Base-by-base conservation (phyloP, 2,888 invertebrate species). In the Tuberolachnus salignus region DNA sequence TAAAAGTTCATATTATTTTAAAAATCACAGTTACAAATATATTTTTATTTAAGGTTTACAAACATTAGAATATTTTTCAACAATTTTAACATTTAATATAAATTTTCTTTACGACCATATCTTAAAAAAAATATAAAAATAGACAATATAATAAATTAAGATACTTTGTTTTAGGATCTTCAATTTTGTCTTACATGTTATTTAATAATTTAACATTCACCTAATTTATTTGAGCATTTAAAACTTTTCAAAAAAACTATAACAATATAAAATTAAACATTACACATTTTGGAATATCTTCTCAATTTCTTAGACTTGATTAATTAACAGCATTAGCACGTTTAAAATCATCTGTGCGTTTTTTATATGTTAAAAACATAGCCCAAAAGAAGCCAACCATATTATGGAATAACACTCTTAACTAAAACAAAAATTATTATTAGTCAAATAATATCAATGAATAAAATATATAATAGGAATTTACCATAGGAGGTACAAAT, bases 341-440 rank as follows among this genome's bases (percentile, higher is more conserved):
- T 59, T n/a, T 67, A 10, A 78, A 78, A 59, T 82, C 82, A 44
- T 82, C 82, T 67, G 81, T 82, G 44, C 83, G 81, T 83, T 92
- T 88, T 84, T 90, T 90, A 81, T 89, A 89, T 2, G 93, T 91
- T 71, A 94, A 84, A 84, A 91, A 93, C 84, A 93, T 89, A 1
- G 90, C 89, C 93, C 93, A 94, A 83, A 92, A 88, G 84, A 93
- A 92, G 64, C 92, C 92, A 80, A 94, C 89, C n/a, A 93, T 83
- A 84, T 92, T 93, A 85, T 90, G 89, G 80, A 91, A 88, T 14
- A 93, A 86, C n/a, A 93, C 92, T 83, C 92, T 87, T 74, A 94
- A 86, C 93, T 93, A 87, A 82, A 90, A 82, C 80, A 83, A 51
- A 78, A 49, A 44, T 23, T 34, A n/a, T 19, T 57, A 73, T 51